These are phyloP conservation scores for Pseudeuparius sepicola DNA, from an alignment of 2,888 invertebrate genomes.

Conservation along the genomic window DNA sequence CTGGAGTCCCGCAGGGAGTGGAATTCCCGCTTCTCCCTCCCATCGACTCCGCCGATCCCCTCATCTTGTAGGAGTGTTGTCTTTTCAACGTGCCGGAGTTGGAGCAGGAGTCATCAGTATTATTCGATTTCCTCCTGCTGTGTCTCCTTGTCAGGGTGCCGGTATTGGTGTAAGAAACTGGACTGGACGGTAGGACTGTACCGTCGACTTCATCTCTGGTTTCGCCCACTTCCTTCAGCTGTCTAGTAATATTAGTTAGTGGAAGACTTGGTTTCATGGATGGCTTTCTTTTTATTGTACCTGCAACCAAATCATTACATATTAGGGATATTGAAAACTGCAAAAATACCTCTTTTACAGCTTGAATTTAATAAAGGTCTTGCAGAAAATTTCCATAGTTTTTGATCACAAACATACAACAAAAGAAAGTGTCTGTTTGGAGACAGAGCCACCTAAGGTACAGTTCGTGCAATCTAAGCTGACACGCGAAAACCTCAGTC, in stretches of 20 bases:
- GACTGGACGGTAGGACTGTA: conserved; percentile 38
- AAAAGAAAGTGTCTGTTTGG: too few species aligned
- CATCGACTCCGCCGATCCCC: conserved; percentile 32
- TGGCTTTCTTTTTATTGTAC: conserved; percentile 87
- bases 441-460: too few species aligned
- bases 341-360: too few species aligned
- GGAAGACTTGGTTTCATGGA: conserved; percentile 88
- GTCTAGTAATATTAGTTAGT: conserved; percentile 80
- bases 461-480: too few species aligned
- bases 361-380: too few species aligned
- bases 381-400: too few species aligned
- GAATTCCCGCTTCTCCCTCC: conserved; percentile 39
- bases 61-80: conserved; percentile 46
- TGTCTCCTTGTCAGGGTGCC: conserved; percentile 44
- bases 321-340: too few species aligned
- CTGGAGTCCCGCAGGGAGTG: conserved; percentile 43
- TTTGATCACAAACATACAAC: too few species aligned
- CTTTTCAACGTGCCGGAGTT: conserved; percentile 46
- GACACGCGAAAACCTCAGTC: too few species aligned
- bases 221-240: conserved; percentile 80
- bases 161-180: conserved; percentile 34
- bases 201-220: conserved; percentile 48
- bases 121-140: conserved; percentile 41
- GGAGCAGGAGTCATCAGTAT: conserved; percentile 36
- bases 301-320: conserved; percentile 35